These are phyloP conservation scores for Caenorhabditis virilis DNA, from an alignment of 2,888 invertebrate species.

Conservation along the genomic window DNA sequence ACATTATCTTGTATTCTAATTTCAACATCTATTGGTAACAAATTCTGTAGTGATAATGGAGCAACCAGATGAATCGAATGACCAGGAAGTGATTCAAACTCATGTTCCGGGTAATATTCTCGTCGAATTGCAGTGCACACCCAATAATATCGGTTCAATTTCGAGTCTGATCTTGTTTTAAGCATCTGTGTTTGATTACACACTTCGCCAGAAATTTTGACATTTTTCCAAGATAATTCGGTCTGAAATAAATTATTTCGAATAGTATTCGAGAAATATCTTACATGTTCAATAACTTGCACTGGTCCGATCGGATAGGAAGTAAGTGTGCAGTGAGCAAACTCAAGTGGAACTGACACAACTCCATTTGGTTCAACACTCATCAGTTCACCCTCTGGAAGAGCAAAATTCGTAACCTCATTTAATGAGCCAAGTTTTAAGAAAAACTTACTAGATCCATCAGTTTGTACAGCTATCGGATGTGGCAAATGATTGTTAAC, in stretches of 20 bases:
- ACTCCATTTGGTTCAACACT: conserved; percentile 30
- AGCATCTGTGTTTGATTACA: conserved; percentile 37
- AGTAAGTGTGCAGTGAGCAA: conserved; percentile 25
- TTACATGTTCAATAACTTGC: conserved; percentile 22
- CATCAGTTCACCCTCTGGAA: conserved; percentile 31
- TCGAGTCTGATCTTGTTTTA: conserved; percentile 25
- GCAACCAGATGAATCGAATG: conserved; percentile 85
- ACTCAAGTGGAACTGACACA: conserved; percentile 30
- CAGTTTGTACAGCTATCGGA: conserved; percentile 43
- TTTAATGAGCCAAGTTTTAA: background rate
- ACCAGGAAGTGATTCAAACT: conserved; percentile 76
- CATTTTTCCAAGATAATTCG: conserved; percentile 38
- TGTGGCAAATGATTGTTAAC: conserved; percentile 70
- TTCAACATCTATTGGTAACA: conserved; percentile 78
- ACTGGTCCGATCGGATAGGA: conserved; percentile 34
- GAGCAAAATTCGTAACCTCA: background rate
- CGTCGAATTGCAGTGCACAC: conserved; percentile 82
- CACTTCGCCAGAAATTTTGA: conserved; percentile 38
- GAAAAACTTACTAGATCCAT: conserved; percentile 23
- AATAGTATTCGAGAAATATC: background rate
- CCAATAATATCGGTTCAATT: conserved; percentile 70
- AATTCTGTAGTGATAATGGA: conserved; percentile 79
- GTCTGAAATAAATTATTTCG: conserved; percentile 16
- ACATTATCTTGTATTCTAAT: conserved; percentile 62
- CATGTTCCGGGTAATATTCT: conserved; percentile 74